Evolutionary conservation across 1,140 invertebrate genomes (phyloP), one percentile per base, ranked within the genome.

Genomic region (Drosophila ohnishii): DNA sequence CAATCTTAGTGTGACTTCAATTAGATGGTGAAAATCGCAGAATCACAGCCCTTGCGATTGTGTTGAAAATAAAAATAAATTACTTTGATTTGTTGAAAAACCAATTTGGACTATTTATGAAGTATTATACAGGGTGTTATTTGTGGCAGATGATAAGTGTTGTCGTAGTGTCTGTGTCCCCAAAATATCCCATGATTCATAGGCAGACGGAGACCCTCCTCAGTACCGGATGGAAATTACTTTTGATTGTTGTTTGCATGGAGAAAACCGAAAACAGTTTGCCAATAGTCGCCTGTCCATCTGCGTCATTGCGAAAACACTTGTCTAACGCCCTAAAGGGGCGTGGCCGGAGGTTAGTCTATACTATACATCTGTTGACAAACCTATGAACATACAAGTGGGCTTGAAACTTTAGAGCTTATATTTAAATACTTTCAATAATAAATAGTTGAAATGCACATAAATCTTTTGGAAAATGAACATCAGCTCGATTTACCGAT

Each of bases 241-340:
- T 32, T 44, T 35, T 35, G 22, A 25, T 35, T 58, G n/a, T 10
- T 22, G 47, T 39, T 63, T 62, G 14, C 30, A 19, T n/a, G 37
- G 32, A 47, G 48, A 45, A 53, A 63, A 62, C 35, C 32, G 25
- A 55, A 42, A 65, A 75, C 45, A 45, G 53, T 75, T 48, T 60
- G 39, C 19, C 44, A 35, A 55, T 37, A 25, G 51, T 22, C 19
- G 45, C 71, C 48, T 47, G 50, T 19, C 40, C 39, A 75, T 66
- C 37, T 75, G 73, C 62, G 73, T 75, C 73, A 75, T 60, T 51
- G 53, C 72, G 55, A 67, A 75, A 75, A 75, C 62, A 75, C 72
- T 75, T 75, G 45, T 28, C 45, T 47, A n/a, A 8, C 9, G 40
- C 30, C 48, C 51, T 22, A 10, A 22, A 10, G 25, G 39, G 65